Conservation (phyloP, 2,113 vertebrate genomes). For the Hyperopisus bebe region DNA sequence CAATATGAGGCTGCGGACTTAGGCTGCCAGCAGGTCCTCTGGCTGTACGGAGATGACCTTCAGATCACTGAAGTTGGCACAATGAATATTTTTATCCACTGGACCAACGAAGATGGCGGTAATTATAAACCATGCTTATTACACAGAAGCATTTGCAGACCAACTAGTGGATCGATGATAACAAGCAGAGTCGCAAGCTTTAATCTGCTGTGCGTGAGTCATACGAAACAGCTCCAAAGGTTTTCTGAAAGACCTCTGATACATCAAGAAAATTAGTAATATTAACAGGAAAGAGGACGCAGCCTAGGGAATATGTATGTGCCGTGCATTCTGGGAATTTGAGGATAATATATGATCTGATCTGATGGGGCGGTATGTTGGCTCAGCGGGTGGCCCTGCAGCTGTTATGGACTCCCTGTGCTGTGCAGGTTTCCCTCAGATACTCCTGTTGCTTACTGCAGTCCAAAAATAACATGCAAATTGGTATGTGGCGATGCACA, state of each 20-base stretch:
- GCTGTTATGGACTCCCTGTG: neutral
- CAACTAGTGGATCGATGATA: neutral
- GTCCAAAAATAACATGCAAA: neutral
- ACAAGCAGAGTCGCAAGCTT: neutral
- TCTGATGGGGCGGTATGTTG: neutral
- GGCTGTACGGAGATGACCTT: constrained; percentile 79
- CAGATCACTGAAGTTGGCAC: constrained; percentile 87
- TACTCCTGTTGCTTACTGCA: neutral
- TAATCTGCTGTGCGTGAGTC: neutral
- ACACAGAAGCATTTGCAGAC: neutral
- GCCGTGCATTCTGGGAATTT: neutral
- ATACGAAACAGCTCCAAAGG: neutral
- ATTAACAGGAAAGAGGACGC: neutral
- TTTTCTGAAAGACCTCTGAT: neutral
- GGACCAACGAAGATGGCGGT: constrained; percentile 89
- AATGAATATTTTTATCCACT: constrained; percentile 90
- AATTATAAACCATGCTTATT: neutral
- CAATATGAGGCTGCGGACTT: constrained; percentile 68
- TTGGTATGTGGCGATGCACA: neutral
- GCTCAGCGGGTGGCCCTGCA: neutral
- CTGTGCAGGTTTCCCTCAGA: neutral
- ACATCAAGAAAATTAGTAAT: neutral
- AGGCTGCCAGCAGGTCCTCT: constrained; percentile 83
- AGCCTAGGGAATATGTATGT: neutral
- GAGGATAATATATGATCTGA: neutral